Base-by-base conservation (phyloP, 2,888 invertebrate species). In the Sericinus montela region DNA sequence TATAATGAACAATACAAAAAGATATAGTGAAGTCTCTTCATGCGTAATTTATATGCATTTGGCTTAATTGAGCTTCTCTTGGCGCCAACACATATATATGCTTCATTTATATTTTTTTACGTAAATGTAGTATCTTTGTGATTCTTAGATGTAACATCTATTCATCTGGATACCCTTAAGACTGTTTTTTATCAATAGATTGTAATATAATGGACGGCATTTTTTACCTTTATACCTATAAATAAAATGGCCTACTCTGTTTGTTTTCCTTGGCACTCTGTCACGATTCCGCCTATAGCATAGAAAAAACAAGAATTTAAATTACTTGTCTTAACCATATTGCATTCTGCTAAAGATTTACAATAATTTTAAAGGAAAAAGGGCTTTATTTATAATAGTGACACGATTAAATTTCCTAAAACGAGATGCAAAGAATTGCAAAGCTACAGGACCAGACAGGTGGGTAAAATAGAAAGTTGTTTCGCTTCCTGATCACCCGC, bases 401-500 rank as follows among this genome's bases (percentile, higher is more conserved):
- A n/a, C 35, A 60, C 48, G 57, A 72, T 64, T 60, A 51, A 61
- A 57, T 63, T 60, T 73, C 32, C 58, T 53, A 55, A 62, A 63
- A 54, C 51, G 48, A 55, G 58, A 56, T 59, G 60, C 62, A 51
- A 54, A 60, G 66, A 62, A 65, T 63, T 65, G 68, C 69, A 76
- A 75, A 79, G 74, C 65, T 68, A 76, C 75, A 76, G 72, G 74
- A 75, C 80, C 74, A 71, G 80, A 83, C 87, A 87, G 88, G 88
- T 88, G 88, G 72, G 72, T 76, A 83, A 87, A 88, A 86, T 84
- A 73, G 88, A 88, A 88, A 88, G 88, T 87, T 85, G 88, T 86
- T n/a, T 85, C 79, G 76, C 86, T 88, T 88, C 88, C 88, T 88
- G 87, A 63, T 84, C 72, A 75, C 75, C 70, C 68, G 84, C 69